Conservation (phyloP, 37 sponge, comb jelly and placozoan genomes). For the Spongilla lacustris region DNA sequence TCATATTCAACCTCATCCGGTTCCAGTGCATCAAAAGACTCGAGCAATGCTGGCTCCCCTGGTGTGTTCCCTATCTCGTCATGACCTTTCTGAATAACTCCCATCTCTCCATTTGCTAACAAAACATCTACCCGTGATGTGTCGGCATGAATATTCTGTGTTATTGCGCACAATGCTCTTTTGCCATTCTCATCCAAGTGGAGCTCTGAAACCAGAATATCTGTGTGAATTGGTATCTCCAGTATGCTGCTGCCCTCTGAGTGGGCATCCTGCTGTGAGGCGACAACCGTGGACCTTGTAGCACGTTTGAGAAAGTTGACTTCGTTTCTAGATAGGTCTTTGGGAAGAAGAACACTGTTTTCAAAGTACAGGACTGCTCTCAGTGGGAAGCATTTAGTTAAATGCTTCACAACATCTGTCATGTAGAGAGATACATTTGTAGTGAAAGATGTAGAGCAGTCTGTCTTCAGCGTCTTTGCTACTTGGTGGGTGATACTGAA, state of each 20-base stretch:
- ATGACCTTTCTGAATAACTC: not conserved
- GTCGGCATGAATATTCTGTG: not conserved
- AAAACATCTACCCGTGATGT: not conserved
- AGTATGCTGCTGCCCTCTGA: not conserved
- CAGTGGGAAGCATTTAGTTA: not conserved
- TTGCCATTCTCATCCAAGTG: not conserved
- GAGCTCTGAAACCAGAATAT: not conserved
- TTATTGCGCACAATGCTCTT: not conserved
- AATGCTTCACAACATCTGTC: not conserved
- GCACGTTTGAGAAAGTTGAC: not conserved
- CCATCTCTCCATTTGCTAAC: not conserved
- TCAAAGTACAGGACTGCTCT: not conserved
- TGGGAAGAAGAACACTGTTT: not conserved
- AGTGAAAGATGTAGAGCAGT: not conserved
- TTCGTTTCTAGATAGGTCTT: not conserved
- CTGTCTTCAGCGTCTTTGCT: not conserved
- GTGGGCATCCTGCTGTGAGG: not conserved
- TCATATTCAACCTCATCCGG: too few relatives aligned
- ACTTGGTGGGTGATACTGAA: not conserved
- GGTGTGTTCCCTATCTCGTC: not conserved
- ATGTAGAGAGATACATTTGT: not conserved
- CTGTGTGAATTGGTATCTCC: not conserved
- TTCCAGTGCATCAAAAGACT: not conserved
- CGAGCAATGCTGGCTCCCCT: not conserved
- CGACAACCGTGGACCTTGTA: not conserved